These are phyloP conservation scores for Nyctereutes procyonoides DNA, from an alignment of 2,113 vertebrate species.

Conservation along the genomic window DNA sequence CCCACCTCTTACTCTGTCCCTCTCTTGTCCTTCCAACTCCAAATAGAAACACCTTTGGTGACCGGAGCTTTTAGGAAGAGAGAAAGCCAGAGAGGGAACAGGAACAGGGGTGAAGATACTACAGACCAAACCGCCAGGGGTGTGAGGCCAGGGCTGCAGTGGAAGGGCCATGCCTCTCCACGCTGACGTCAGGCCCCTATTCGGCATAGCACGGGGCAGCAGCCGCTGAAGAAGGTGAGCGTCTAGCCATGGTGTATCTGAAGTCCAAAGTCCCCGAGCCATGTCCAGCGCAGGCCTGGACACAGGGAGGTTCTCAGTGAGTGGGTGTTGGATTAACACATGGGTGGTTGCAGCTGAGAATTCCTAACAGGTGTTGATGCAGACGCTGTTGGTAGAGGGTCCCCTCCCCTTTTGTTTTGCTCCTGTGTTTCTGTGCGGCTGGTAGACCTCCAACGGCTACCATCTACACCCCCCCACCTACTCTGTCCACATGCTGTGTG, in stretches of 20 bases:
- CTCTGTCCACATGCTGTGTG: background rate
- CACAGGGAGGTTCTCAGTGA: background rate
- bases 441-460: background rate
- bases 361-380: background rate
- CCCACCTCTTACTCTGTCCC: background rate
- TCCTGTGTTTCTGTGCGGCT: background rate
- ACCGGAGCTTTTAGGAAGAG: background rate
- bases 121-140: background rate
- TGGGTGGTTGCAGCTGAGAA: background rate
- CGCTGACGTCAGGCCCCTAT: background rate
- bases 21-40: background rate
- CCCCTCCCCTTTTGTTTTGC: background rate
- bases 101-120: background rate
- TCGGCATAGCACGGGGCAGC: background rate
- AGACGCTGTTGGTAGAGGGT: background rate
- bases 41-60: background rate
- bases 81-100: background rate
- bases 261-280: background rate
- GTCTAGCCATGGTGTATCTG: rapidly evolving
- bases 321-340: rapidly evolving
- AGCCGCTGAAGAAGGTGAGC: background rate
- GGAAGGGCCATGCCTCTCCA: too few species aligned
- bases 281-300: background rate
- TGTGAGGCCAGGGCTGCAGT: too few species aligned
- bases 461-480: background rate